Evolutionary conservation across 1,140 invertebrate genomes (phyloP), one percentile per base, ranked within the genome.

Genomic region (Gonatopus flavifemur): DNA sequence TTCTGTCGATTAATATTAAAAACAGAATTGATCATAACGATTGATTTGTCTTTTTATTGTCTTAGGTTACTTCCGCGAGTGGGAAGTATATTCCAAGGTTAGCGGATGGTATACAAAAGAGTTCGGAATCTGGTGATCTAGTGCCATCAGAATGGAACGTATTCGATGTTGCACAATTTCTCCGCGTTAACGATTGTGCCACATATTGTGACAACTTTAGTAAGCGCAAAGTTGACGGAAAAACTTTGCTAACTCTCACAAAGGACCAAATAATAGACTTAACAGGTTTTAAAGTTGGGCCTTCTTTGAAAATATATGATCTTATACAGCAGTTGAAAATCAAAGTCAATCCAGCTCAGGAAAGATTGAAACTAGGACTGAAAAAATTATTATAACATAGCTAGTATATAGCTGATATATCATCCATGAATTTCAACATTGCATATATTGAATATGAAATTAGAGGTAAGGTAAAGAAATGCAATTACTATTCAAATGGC

Each of bases 211-310:
- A 91, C 65, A 88, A 87, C 51, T 96, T 97, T 71, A 86, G 80
- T 56, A 86, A 89, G 73, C 81, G 85, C 82, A 83, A 84, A 70
- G 87, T 96, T 52, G 88, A 90, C 66, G 94, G 94, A 0, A 84
- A 87, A 44, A 83, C 83, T 64, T 79, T 97, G 59, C 74, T 96
- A 30, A 83, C 84, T 41, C 74, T 96, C 36, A 89, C 86, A 25
- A 94, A 94, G 78, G 92, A 95, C 67, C 87, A 95, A 76, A 91
- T 96, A 43, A 87, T 95, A 56, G 88, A 89, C 66, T 80, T 94
- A 22, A 88, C 93, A 10, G 88, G 91, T 55, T 94, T 92, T 81
- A 96, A 96, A 82, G 91, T 96, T 45, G 94, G 94, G 3, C 93
- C 94, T 6, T 94, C 93, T 4, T 69, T 96, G 19, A 96, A 96